These are phyloP conservation scores for Loriculus beryllinus DNA, from an alignment of 2,797 vertebrate species.

Conservation along the genomic window DNA sequence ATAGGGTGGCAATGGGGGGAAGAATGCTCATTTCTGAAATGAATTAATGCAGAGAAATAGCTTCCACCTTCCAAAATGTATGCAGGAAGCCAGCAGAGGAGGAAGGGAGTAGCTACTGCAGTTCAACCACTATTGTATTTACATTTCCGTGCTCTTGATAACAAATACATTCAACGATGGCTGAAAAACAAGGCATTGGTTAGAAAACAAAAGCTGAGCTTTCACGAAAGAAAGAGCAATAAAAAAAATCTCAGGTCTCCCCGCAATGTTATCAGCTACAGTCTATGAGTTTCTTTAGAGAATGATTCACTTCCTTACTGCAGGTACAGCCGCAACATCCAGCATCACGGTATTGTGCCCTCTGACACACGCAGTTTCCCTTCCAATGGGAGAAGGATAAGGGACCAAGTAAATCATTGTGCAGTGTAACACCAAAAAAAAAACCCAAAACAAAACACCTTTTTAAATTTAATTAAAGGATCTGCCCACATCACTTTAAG, in stretches of 20 bases:
- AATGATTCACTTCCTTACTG: background rate
- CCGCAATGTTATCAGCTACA: accelerated
- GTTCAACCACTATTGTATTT: slow-evolving; percentile 46
- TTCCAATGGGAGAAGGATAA: background rate
- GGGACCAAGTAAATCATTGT: background rate
- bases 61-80: background rate
- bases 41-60: background rate
- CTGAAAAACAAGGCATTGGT: background rate
- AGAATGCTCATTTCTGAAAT: background rate
- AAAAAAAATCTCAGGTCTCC: background rate
- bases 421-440: background rate
- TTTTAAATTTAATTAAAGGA: background rate
- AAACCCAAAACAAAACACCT: accelerated
- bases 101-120: slow-evolving; percentile 60
- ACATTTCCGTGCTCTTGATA: slow-evolving; percentile 11
- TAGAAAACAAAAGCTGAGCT: background rate
- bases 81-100: slow-evolving; percentile 45
- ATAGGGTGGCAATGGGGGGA: background rate
- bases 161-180: background rate
- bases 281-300: background rate
- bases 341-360: background rate
- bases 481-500: background rate
- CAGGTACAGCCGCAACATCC: background rate
- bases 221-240: background rate
- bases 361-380: background rate